Percentiles rank a stretch among this genome's conserved stretches.
phyloP scores from a whole-genome alignment of 2,888 invertebrate species.

The Eudiplozoon nipponicum region DNA sequence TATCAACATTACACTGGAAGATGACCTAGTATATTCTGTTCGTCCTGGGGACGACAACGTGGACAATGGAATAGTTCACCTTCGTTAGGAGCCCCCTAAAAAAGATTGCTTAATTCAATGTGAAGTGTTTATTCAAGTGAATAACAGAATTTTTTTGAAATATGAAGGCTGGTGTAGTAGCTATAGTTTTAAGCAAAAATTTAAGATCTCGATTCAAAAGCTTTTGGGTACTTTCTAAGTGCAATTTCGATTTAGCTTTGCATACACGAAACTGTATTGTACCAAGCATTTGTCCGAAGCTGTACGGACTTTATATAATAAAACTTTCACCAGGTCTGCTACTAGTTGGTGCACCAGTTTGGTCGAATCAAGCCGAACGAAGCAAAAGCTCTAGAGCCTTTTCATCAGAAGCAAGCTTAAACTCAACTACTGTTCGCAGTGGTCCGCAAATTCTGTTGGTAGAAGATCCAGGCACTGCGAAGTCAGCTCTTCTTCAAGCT shows the following conservation, averaged over 20 bases:
- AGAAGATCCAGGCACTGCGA: conserved; percentile 56
- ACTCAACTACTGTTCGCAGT: conserved; percentile 38
- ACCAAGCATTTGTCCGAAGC: conserved; percentile 46
- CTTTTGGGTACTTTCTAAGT: conserved; percentile 37
- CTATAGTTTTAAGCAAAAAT: too few relatives aligned
- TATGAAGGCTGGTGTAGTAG: conserved; percentile 28
- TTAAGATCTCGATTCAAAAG: conserved; percentile 32
- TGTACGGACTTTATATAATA: conserved; percentile 53
- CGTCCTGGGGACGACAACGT: conserved; percentile 59
- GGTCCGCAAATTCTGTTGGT: conserved; percentile 53
- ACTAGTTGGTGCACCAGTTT: conserved; percentile 27
- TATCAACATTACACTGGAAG: conserved; percentile 37
- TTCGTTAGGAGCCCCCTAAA: conserved; percentile 38
- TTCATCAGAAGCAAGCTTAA: too few relatives aligned
- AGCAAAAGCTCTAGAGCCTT: too few relatives aligned
- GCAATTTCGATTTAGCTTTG: conserved; percentile 35
- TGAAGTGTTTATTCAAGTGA: conserved; percentile 33
- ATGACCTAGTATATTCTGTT: conserved; percentile 52
- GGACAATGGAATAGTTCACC: conserved; percentile 45
- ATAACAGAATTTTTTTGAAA: conserved; percentile 10
- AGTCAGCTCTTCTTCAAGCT: conserved; percentile 49
- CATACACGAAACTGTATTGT: conserved; percentile 44
- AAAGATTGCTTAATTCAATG: conserved; percentile 37
- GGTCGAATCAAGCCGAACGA: too few relatives aligned
- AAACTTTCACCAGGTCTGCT: conserved; percentile 48